Conservation (phyloP, 2,797 vertebrate species). For the Manis pentadactyla region DNA sequence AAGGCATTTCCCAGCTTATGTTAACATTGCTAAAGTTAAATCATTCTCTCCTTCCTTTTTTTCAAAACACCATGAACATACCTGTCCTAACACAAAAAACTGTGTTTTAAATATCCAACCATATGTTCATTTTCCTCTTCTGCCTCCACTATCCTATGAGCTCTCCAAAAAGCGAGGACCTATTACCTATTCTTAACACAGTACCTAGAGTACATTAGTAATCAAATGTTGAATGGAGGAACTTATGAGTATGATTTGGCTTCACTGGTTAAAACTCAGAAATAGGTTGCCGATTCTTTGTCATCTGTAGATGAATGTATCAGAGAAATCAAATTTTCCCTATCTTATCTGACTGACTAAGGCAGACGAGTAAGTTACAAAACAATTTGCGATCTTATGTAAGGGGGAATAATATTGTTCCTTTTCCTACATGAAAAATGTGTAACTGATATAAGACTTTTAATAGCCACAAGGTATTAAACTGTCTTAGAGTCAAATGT, state of each 20-base stretch:
- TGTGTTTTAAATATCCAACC: neutral
- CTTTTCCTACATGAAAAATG: constrained; percentile 6
- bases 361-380: neutral
- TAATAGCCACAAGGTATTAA: constrained; percentile 48
- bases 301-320: neutral
- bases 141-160: neutral
- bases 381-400: neutral
- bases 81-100: neutral
- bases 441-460: constrained; percentile 22
- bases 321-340: constrained; percentile 30
- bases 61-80: neutral
- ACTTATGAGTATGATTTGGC: neutral
- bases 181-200: neutral
- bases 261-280: neutral
- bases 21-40: neutral
- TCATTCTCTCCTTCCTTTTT: neutral
- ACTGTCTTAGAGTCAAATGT: neutral
- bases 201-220: neutral
- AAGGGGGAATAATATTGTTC: neutral
- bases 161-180: neutral
- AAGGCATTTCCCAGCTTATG: neutral
- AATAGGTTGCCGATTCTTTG: neutral
- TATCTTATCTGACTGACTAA: constrained; percentile 21
- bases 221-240: constrained; percentile 27
- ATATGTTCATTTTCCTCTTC: neutral